Conservation (phyloP, 2,888 invertebrate species). For the Muscina levida region DNA sequence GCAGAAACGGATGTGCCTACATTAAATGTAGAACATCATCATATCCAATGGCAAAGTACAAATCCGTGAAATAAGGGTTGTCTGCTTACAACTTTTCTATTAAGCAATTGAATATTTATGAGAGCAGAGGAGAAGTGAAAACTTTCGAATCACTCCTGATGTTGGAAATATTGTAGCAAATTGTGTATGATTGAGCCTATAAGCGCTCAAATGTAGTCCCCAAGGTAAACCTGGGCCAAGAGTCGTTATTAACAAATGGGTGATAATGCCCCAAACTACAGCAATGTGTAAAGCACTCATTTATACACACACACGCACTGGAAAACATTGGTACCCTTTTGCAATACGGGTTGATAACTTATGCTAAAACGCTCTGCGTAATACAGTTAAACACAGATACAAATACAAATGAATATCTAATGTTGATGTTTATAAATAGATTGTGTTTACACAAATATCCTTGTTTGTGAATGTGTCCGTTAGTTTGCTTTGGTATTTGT, state of each 20-base stretch:
- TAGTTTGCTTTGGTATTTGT: slow-evolving; percentile 18
- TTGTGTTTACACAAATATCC: slow-evolving; percentile 35
- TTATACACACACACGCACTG: neutral
- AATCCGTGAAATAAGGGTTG: slow-evolving; percentile 60
- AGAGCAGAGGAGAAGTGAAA: slow-evolving; percentile 46
- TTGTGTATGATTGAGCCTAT: slow-evolving; percentile 34
- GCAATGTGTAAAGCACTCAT: slow-evolving; percentile 29
- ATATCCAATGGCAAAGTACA: slow-evolving; percentile 8
- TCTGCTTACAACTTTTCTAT: slow-evolving; percentile 65
- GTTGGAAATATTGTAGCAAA: slow-evolving; percentile 18
- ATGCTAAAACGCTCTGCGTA: slow-evolving; percentile 57
- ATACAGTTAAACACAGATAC: slow-evolving; percentile 54
- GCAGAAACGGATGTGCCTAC: neutral
- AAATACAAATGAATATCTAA: slow-evolving; percentile 63
- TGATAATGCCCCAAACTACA: slow-evolving; percentile 46
- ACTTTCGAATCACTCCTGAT: slow-evolving; percentile 37
- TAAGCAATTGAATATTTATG: slow-evolving; percentile 68
- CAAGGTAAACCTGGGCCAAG: slow-evolving; percentile 35
- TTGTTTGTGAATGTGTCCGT: slow-evolving; percentile 40
- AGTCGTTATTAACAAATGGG: slow-evolving; percentile 59
- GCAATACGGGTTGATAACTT: slow-evolving; percentile 38
- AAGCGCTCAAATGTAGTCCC: slow-evolving; percentile 2
- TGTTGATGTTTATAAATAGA: slow-evolving; percentile 44
- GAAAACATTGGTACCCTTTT: slow-evolving; percentile 32
- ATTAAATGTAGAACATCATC: slow-evolving; percentile 16